phyloP scores from a whole-genome alignment of 2,888 invertebrate genomes.

The Hetaerina titia region DNA sequence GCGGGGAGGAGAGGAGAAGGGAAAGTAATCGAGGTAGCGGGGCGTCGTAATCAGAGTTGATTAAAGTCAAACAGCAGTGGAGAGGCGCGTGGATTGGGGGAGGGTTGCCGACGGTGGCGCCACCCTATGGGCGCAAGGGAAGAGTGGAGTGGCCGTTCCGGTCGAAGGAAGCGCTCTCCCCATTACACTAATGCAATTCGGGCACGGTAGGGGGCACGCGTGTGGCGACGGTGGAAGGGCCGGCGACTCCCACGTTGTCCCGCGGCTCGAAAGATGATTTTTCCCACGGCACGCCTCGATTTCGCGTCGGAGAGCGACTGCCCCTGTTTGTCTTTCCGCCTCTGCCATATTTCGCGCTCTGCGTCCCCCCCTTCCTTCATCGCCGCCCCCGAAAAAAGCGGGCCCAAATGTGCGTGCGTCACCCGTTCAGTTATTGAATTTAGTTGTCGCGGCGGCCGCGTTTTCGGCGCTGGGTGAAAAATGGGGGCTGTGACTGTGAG shows the following conservation, averaged over 20 bases:
- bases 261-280: not conserved
- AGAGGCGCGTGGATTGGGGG: not conserved
- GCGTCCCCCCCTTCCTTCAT: not conserved
- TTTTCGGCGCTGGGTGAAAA: too few species aligned
- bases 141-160: too few species aligned
- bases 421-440: too few species aligned
- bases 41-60: slow-evolving; percentile 11
- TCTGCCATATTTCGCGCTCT: not conserved
- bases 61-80: not conserved
- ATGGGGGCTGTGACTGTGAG: too few species aligned
- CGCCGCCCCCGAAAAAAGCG: too few species aligned
- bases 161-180: not conserved
- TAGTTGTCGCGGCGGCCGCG: too few species aligned
- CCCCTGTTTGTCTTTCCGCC: not conserved
- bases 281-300: not conserved
- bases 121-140: too few species aligned
- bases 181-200: slow-evolving; percentile 31
- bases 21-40: not conserved
- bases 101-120: not conserved
- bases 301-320: not conserved
- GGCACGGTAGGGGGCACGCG: not conserved
- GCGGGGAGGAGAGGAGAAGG: not conserved
- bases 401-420: too few species aligned
- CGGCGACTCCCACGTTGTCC: not conserved
- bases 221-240: not conserved